A percentile compares a stretch with the other conserved stretches of the same genome.
These are phyloP conservation scores for Andrena haemorrhoa DNA, from an alignment of 2,888 invertebrate genomes.

Conservation along the genomic window DNA sequence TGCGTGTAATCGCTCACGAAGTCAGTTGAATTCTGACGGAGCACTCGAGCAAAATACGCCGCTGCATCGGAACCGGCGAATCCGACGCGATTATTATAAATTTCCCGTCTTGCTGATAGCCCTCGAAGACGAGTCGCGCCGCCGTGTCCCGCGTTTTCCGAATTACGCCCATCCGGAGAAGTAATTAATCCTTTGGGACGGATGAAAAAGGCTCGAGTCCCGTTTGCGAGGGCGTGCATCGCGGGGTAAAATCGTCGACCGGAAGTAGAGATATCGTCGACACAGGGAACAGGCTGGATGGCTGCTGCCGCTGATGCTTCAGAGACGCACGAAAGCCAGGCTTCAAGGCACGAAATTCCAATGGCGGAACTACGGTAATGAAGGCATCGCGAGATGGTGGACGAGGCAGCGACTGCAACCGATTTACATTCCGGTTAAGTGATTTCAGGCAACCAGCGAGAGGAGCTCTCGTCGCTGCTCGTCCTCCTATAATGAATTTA, in stretches of 20 bases:
- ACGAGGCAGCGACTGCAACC: constrained; percentile 38
- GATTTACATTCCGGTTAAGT: constrained; percentile 66
- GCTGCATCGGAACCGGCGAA: not conserved
- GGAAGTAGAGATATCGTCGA: constrained; percentile 44
- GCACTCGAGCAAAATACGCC: not conserved
- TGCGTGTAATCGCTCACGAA: not conserved
- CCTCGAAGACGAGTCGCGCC: not conserved
- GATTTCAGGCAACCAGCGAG: constrained; percentile 53
- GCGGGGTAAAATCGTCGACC: constrained; percentile 43
- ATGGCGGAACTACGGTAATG: constrained; percentile 48
- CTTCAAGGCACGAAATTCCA: constrained; percentile 46
- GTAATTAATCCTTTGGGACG: constrained; percentile 47
- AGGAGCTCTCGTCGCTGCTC: constrained; percentile 54
- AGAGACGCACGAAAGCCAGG: not conserved
- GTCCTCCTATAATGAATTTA: constrained; percentile 67
- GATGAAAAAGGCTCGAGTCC: constrained; percentile 5
- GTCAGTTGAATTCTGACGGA: not conserved
- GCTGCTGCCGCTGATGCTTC: not conserved
- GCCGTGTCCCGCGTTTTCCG: not conserved
- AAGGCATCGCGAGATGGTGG: constrained; percentile 49
- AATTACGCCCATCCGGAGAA: constrained; percentile 32
- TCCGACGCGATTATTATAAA: constrained; percentile 22
- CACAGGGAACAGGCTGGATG: not conserved
- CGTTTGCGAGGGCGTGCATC: not conserved
- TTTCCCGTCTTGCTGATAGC: constrained; percentile 5